Percentiles rank a stretch among this genome's conserved stretches.
phyloP scores from a whole-genome alignment of 2,797 vertebrate genomes.

The Paramormyrops hopkinsi region DNA sequence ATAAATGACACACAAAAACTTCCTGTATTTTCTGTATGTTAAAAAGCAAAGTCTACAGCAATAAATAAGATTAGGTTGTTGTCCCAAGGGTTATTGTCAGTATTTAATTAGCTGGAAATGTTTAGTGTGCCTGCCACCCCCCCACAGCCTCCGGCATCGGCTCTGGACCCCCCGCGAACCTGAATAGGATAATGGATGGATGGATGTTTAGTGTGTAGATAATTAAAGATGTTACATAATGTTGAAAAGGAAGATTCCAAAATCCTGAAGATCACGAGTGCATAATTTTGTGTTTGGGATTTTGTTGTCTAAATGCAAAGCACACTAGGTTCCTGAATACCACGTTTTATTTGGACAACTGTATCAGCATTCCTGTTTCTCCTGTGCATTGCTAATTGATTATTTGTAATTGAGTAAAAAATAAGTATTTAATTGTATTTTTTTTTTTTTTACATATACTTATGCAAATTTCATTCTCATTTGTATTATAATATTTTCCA shows the following conservation, averaged over 20 bases:
- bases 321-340: neutral
- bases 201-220: neutral
- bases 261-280: neutral
- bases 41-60: neutral
- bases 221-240: neutral
- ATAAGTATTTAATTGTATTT: neutral
- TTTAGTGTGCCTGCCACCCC: neutral
- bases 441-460: neutral
- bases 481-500: neutral
- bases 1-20: neutral
- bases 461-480: neutral
- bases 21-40: neutral
- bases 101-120: neutral
- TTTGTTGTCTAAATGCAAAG: neutral
- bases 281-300: neutral
- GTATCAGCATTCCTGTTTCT: neutral
- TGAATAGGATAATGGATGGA: no score
- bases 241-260: neutral
- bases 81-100: neutral
- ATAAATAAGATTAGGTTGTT: neutral
- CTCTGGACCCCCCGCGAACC: no score
- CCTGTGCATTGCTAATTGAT: neutral
- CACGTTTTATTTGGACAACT: neutral
- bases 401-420: neutral
- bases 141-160: no score